Conservation (phyloP, 2,797 vertebrate genomes). For the Galagoides demidoff region DNA sequence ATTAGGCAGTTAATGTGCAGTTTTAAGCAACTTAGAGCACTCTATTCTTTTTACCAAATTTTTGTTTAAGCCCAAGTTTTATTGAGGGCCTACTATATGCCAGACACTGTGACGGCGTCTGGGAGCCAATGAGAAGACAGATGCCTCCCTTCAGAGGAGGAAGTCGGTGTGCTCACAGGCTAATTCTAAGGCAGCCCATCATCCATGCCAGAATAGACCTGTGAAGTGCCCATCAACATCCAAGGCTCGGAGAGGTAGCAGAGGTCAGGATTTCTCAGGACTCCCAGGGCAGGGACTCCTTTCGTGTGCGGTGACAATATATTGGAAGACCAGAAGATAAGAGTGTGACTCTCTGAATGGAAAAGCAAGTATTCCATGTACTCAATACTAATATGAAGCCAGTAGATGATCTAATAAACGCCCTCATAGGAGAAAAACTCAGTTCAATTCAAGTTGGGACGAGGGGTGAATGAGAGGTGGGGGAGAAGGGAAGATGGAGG, state of each 20-base stretch:
- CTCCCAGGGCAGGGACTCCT: not conserved
- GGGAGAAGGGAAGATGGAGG: too few relatives aligned
- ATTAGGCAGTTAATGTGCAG: not conserved
- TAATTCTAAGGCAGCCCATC: not conserved
- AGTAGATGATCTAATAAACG: too few relatives aligned
- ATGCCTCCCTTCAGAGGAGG: not conserved
- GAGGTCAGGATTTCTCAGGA: not conserved
- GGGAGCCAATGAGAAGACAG: not conserved
- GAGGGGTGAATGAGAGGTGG: too few relatives aligned
- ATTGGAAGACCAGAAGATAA: slow-evolving; percentile 27
- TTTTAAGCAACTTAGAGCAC: slow-evolving; percentile 6
- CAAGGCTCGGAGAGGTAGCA: not conserved
- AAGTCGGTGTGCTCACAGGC: not conserved
- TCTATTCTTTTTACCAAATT: slow-evolving; percentile 8
- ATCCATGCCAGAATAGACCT: not conserved
- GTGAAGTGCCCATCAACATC: not conserved
- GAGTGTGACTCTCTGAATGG: not conserved
- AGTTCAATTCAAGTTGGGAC: too few relatives aligned
- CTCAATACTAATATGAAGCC: too few relatives aligned
- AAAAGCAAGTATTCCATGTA: too few relatives aligned
- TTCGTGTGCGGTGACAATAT: slow-evolving; percentile 10
- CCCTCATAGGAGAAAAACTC: too few relatives aligned
- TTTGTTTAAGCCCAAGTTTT: slow-evolving; percentile 11
- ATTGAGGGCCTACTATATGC: not conserved
- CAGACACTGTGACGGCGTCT: not conserved